Percentiles rank a stretch among this genome's conserved stretches.
phyloP scores from a whole-genome alignment of 2,888 invertebrate genomes.

The Cremastobaeus sp. region DNA sequence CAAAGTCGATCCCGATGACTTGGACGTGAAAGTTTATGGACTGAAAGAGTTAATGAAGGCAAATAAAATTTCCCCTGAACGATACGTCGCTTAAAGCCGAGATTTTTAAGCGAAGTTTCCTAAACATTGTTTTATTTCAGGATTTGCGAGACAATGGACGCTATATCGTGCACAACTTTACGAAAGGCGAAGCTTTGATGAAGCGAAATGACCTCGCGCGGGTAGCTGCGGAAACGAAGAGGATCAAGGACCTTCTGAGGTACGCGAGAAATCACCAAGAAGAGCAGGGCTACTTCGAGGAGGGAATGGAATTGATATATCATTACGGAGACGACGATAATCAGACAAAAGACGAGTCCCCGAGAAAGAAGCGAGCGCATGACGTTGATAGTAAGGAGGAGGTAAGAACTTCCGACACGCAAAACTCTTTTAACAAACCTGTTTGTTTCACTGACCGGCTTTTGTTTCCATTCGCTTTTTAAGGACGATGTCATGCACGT shows the following conservation, averaged over 20 bases:
- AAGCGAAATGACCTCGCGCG: slow-evolving; percentile 71
- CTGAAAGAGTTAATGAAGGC: slow-evolving; percentile 69
- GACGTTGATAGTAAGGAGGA: slow-evolving; percentile 52
- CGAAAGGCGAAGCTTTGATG: slow-evolving; percentile 70
- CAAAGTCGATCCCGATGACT: slow-evolving; percentile 59
- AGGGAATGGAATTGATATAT: slow-evolving; percentile 75
- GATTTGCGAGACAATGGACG: slow-evolving; percentile 68
- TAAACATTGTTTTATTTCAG: too few relatives aligned
- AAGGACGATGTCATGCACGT: slow-evolving; percentile 77
- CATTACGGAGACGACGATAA: slow-evolving; percentile 69
- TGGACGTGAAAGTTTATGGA: slow-evolving; percentile 66
- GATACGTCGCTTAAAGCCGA: too few relatives aligned
- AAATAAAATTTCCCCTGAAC: slow-evolving; percentile 14
- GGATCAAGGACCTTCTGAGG: slow-evolving; percentile 69
- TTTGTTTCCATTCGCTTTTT: slow-evolving; percentile 51
- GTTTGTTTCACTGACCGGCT: slow-evolving; percentile 43
- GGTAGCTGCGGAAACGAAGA: slow-evolving; percentile 66
- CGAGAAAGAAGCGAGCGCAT: slow-evolving; percentile 52
- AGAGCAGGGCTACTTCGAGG: slow-evolving; percentile 73
- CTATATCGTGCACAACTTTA: slow-evolving; percentile 73
- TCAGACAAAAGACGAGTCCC: slow-evolving; percentile 23
- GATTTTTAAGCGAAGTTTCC: too few relatives aligned
- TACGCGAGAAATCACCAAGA: slow-evolving; percentile 75
- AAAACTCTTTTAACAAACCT: slow-evolving; percentile 32
- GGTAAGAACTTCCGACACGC: slow-evolving; percentile 50